Percentiles rank a stretch among this genome's conserved stretches.
Conservation (phyloP, 2,797 vertebrate species). For the Holocentrus rufus region DNA sequence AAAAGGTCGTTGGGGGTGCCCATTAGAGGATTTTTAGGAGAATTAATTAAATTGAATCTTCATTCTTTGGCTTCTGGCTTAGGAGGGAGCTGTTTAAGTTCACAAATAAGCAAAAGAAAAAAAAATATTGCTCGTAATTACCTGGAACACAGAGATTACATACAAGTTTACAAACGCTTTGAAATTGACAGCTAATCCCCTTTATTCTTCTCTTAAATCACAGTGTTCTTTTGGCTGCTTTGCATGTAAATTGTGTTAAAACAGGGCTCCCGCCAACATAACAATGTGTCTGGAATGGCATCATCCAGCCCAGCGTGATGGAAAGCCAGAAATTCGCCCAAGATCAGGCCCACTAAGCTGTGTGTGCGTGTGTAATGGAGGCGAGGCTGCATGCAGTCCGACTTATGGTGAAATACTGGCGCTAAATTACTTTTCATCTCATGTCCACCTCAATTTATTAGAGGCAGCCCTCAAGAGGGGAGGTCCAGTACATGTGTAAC, state of each 20-base stretch:
- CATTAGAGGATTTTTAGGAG: no score
- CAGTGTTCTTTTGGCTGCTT: not conserved
- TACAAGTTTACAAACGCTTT: not conserved
- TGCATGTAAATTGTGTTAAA: not conserved
- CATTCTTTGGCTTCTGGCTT: no score
- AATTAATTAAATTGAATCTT: no score
- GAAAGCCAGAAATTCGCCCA: conserved; percentile 12
- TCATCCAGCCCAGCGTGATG: conserved; percentile 21
- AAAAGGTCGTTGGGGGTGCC: not conserved
- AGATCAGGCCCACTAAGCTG: conserved; percentile 29
- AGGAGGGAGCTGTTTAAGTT: no score
- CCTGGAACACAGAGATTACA: no score
- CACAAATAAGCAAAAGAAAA: no score
- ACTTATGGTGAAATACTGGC: conserved; percentile 50
- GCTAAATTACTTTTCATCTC: conserved; percentile 74
- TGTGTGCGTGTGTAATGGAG: conserved; percentile 19
- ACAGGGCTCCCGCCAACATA: not conserved
- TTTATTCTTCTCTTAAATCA: not conserved
- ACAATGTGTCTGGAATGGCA: not conserved
- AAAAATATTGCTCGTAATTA: no score
- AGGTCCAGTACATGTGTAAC: conserved; percentile 40
- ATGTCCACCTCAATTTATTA: conserved; percentile 73
- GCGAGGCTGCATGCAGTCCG: conserved; percentile 28
- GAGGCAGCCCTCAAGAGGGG: conserved; percentile 55
- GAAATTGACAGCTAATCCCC: not conserved